A percentile compares a stretch with the other conserved stretches of the same genome.
Conservation (phyloP, 1,140 invertebrate species). For the Drosophila nannoptera region DNA sequence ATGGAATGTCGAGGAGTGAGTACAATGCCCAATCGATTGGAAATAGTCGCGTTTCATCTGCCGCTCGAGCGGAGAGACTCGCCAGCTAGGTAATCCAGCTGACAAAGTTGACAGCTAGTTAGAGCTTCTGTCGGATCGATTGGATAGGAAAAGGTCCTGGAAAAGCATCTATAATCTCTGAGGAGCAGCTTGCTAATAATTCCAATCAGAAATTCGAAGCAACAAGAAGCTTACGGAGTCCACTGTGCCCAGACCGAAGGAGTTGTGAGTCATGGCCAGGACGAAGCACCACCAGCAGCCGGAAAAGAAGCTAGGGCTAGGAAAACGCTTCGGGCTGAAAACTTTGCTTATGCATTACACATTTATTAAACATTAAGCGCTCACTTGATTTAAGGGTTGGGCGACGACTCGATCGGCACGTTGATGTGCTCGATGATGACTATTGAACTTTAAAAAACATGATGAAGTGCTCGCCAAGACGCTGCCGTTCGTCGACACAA, state of each 20-base stretch:
- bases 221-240: no score
- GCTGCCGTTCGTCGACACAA: conserved; percentile 36
- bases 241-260: conserved; percentile 52
- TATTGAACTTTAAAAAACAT: conserved; percentile 73
- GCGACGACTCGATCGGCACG: conserved; percentile 60
- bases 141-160: no score
- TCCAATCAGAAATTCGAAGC: no score
- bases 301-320: conserved; percentile 31
- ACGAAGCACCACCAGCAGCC: conserved; percentile 37
- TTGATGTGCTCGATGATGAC: conserved; percentile 74
- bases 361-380: conserved; percentile 74
- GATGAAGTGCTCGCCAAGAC: conserved; percentile 67
- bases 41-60: not conserved
- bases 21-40: not conserved
- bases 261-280: conserved; percentile 60
- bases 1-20: not conserved
- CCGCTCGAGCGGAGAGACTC: not conserved
- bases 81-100: not conserved
- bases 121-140: not conserved
- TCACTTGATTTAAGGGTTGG: conserved; percentile 62
- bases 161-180: no score
- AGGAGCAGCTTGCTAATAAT: no score
- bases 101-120: not conserved
- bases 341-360: conserved; percentile 73
- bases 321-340: conserved; percentile 44